Conservation (phyloP, 2,888 invertebrate species). For the Pseudanteris insignis region DNA sequence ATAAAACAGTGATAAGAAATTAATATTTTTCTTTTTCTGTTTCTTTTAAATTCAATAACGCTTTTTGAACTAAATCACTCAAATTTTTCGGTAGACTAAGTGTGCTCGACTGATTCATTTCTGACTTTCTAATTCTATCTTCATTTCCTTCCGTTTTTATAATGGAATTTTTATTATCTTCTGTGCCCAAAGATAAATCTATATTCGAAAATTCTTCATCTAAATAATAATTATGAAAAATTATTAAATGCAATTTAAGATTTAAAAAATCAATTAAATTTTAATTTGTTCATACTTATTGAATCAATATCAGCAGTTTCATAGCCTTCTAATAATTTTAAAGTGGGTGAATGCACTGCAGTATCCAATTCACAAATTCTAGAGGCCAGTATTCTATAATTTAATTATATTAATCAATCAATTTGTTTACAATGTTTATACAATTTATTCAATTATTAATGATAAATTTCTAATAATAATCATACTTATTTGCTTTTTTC, state of each 20-base stretch:
- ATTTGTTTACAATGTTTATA: neutral
- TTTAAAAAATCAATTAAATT: neutral
- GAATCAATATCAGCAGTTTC: slow-evolving; percentile 68
- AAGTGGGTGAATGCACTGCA: slow-evolving; percentile 76
- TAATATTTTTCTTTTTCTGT: slow-evolving; percentile 49
- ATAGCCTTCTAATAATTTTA: slow-evolving; percentile 74
- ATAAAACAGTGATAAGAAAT: slow-evolving; percentile 7
- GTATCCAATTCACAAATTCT: slow-evolving; percentile 85
- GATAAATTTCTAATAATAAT: neutral
- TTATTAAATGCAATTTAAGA: no score
- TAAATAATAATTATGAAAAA: slow-evolving; percentile 3
- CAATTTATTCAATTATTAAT: neutral
- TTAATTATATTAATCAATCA: neutral
- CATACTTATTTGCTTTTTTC: slow-evolving; percentile 77
- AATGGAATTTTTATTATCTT: slow-evolving; percentile 26
- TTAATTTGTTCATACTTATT: slow-evolving; percentile 43
- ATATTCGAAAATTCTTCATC: slow-evolving; percentile 33
- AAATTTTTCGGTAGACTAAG: slow-evolving; percentile 49
- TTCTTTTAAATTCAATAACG: slow-evolving; percentile 55
- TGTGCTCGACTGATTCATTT: slow-evolving; percentile 16
- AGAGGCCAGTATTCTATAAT: slow-evolving; percentile 77
- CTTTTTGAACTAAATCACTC: slow-evolving; percentile 57
- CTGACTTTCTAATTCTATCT: slow-evolving; percentile 4
- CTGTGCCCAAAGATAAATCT: slow-evolving; percentile 14
- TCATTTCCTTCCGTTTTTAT: slow-evolving; percentile 7